Conservation (phyloP, 2,113 vertebrate species). For the Serinus canaria region DNA sequence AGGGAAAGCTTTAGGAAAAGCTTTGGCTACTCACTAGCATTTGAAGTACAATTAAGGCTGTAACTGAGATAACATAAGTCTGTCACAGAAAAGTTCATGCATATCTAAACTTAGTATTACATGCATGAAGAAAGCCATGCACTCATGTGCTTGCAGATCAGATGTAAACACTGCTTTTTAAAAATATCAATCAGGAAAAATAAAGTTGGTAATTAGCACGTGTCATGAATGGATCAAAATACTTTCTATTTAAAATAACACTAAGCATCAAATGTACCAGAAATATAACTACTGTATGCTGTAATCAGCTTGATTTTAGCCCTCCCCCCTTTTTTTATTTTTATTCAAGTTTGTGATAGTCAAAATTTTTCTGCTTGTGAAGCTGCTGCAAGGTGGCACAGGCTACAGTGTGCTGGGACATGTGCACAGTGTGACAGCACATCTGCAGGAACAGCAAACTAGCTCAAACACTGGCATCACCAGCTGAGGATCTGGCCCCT, state of each 20-base stretch:
- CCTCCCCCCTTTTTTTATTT: fast-evolving
- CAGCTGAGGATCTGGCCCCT: conserved; percentile 3
- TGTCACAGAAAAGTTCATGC: neutral
- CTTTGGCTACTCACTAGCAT: neutral
- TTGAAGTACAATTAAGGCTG: neutral
- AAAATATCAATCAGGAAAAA: neutral
- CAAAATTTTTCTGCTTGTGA: neutral
- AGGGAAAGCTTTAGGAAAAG: neutral
- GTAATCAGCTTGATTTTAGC: neutral
- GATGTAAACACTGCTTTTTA: neutral
- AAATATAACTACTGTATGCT: neutral
- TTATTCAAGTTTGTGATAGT: neutral
- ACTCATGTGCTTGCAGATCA: neutral
- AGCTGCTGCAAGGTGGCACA: neutral
- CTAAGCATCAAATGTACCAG: neutral
- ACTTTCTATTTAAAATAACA: neutral
- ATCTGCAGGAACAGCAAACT: neutral
- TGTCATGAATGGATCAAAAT: neutral
- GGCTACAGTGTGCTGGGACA: neutral
- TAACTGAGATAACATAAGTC: neutral
- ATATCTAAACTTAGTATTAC: neutral
- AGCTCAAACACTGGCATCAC: neutral
- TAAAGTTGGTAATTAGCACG: neutral
- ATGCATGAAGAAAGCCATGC: neutral
- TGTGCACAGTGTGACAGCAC: neutral